A percentile compares a stretch with the other conserved stretches of the same genome.
phyloP scores from a whole-genome alignment of 2,888 invertebrate species.

The Eupithecia tripunctaria region DNA sequence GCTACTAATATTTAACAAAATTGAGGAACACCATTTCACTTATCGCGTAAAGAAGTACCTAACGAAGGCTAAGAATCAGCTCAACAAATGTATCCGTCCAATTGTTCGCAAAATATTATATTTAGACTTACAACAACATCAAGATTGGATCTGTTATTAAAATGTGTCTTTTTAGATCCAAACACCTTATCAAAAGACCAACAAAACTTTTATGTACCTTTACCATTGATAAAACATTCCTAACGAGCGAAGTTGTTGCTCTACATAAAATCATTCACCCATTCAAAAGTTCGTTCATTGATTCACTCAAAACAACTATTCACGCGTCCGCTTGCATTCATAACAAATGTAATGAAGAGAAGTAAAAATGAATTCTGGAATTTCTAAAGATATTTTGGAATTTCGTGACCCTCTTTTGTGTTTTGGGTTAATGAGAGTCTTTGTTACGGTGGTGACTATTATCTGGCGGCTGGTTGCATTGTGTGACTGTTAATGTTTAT shows the following conservation, averaged over 20 bases:
- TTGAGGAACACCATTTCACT: no score
- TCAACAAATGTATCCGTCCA: no score
- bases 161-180: no score
- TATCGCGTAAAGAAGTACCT: no score
- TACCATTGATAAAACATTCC: neutral
- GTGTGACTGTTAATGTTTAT: slow-evolving; percentile 40
- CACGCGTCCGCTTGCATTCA: slow-evolving; percentile 34
- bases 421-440: slow-evolving; percentile 35
- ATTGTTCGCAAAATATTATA: no score
- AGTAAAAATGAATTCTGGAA: slow-evolving; percentile 44
- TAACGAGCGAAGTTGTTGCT: neutral
- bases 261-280: slow-evolving; percentile 7
- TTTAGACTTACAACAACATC: no score
- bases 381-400: slow-evolving; percentile 44
- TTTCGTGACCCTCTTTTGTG: slow-evolving; percentile 40
- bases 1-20: no score
- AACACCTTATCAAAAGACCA: neutral
- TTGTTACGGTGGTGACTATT: slow-evolving; percentile 33
- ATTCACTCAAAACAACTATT: slow-evolving; percentile 16
- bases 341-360: slow-evolving; percentile 41
- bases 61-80: no score
- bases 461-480: slow-evolving; percentile 31
- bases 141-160: no score
- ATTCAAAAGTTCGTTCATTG: slow-evolving; percentile 18
- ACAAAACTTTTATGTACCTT: no score